Evolutionary conservation across 2,797 vertebrate genomes (phyloP), one percentile per base, ranked within the genome.

Genomic region (Hirundo rustica): DNA sequence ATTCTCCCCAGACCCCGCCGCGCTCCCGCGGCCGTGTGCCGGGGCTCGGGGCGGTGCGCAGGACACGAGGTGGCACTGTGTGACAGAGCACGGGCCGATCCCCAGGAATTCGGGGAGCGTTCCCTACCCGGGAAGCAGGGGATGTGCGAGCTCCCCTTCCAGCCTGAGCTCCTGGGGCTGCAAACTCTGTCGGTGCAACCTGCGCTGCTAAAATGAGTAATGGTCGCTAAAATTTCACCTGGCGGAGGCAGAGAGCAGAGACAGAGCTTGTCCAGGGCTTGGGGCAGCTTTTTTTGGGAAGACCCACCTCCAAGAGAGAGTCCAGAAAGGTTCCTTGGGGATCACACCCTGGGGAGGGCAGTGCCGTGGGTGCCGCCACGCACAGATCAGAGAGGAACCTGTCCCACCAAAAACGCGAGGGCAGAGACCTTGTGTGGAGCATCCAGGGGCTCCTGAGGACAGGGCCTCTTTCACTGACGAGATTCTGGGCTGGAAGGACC

Each of bases 21-120:
- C 7, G 16, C 66, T 75, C 25, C 1, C 2, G 9, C 1, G 26
- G 16, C 65, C 32, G 57, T 1, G 47, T 1, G 70, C 20, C 58
- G 8, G 32, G 64, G 80, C 66, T 85, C 18, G 68, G 7, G 78
- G 13, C 50, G 7, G 8, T 0, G 53, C 13, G 54, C 54, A 7
- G 88, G 89, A 79, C 94, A 80, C 92, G 7, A 94, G 96, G 20
- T 95, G 94, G 94, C 89, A 92, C 94, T 92, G 87, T 89, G 93
- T 11, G 75, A 82, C 85, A 93, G 92, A 5, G 10, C 73, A 25
- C 7, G 61, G 65, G 34, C 58, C 79, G 2, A 32, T 0, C 40
- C 48, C 51, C 8, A 2, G 23, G 14, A 36, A 16, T 7, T 0
- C 9, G 78, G 87, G 92, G 16, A 42, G 38, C 34, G 0, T 25